Evolutionary conservation across 2,888 invertebrate genomes (phyloP), one percentile per base, ranked within the genome.

Genomic region (Bibio marci): DNA sequence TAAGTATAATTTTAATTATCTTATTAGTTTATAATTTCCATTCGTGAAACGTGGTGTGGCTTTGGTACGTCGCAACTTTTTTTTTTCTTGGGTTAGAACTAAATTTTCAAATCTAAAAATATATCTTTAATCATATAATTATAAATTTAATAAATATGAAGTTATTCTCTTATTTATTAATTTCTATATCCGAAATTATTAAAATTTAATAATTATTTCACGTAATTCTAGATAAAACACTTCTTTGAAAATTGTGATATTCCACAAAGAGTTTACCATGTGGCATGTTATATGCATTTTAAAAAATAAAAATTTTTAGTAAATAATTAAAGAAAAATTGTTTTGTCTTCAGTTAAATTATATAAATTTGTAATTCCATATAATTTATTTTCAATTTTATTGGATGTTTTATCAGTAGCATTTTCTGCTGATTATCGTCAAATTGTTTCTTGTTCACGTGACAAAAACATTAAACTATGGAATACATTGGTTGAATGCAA

Each of bases 391-490:
- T n/a, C n/a, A n/a, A n/a, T n/a, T n/a, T n/a, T n/a, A n/a, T n/a
- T n/a, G 83, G 97, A 98, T 73, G 97, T 99, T 31, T 70, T 98
- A 56, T 95, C 95, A 48, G 98, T 99, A 50, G 98, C 97, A 17
- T 98, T 98, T 73, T 97, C 97, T 36, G 94, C 94, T 56, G 98
- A 99, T 69, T 98, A 98, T 65, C 81, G 98, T 63, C 98, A 98
- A 69, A 98, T 99, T 59, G 97, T 99, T 7, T 97, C 95, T 48
- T 97, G 95, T 38, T 95, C 95, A 33, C 80, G 97, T 40, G 98
- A 99, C 72, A 94, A 90, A 65, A 92, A 92, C 46, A 97, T 98
- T 66, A 98, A 98, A 66, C 66, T 98, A 63, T 98, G 98, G 98
- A 99, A 98, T 65, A 99, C 97, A 18, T 72, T 98, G 50, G 98